These are phyloP conservation scores for Danio choprae DNA, from an alignment of 2,797 vertebrate species.

Conservation along the genomic window DNA sequence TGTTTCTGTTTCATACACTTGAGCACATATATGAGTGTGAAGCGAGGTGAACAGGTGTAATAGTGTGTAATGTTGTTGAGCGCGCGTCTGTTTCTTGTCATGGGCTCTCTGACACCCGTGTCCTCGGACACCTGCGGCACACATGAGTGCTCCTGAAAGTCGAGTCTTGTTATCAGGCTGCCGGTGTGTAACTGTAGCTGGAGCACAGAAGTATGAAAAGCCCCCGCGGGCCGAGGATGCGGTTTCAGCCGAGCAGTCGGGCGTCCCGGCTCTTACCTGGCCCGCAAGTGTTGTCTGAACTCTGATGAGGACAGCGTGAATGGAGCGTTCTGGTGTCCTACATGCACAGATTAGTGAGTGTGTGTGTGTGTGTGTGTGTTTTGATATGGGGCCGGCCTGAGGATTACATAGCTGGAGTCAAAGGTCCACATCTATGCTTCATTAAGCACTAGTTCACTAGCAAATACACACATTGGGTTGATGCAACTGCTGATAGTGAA, in stretches of 20 bases:
- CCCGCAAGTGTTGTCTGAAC: conserved; percentile 29
- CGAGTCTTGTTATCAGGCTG: conserved; percentile 69
- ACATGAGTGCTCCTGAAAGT: conserved; percentile 63
- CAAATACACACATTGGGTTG: conserved; percentile 16
- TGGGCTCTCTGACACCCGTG: conserved; percentile 69
- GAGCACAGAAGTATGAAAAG: conserved; percentile 48
- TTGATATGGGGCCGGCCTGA: conserved; percentile 30
- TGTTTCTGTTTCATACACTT: no score
- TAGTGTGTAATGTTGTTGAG: conserved; percentile 3
- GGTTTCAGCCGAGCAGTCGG: conserved; percentile 32
- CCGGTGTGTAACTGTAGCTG: conserved; percentile 70
- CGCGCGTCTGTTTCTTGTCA: conserved; percentile 41
- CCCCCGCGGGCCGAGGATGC: conserved; percentile 52
- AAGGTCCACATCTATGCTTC: conserved; percentile 10
- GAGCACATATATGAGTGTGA: background rate
- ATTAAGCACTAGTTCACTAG: conserved; percentile 12
- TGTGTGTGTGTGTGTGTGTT: conserved; percentile 32
- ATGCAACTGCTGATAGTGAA: background rate
- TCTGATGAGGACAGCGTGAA: conserved; percentile 49
- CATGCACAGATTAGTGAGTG: conserved; percentile 18
- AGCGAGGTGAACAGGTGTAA: conserved; percentile 10
- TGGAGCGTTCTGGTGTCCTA: conserved; percentile 6
- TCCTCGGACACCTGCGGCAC: conserved; percentile 49
- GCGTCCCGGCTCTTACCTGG: conserved; percentile 32
- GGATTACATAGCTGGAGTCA: conserved; percentile 28